Conservation (phyloP, 2,797 vertebrate species). For the Premnoplex brunnescens region DNA sequence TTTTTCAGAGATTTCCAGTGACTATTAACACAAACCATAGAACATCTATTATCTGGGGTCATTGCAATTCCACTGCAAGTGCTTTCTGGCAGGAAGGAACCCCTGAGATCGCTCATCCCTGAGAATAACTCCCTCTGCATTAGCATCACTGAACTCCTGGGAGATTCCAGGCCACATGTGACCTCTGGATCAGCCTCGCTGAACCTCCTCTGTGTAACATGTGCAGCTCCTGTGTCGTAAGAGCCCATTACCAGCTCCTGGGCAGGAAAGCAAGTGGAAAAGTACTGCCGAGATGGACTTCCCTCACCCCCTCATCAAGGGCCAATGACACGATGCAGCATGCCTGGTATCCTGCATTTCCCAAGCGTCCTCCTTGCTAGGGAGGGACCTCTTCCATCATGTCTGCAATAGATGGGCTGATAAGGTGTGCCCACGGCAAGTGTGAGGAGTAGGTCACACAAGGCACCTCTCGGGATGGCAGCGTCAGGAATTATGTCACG, state of each 20-base stretch:
- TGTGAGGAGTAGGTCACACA: neutral
- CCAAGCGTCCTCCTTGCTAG: conserved; percentile 12
- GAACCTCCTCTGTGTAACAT: neutral
- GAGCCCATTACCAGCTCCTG: neutral
- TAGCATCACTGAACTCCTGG: neutral
- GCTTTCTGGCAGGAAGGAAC: neutral
- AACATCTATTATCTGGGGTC: neutral
- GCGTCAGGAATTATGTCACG: neutral
- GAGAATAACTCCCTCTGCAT: neutral
- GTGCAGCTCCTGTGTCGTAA: neutral
- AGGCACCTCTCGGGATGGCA: neutral
- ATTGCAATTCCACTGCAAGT: neutral
- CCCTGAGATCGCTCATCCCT: neutral
- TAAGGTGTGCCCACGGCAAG: neutral
- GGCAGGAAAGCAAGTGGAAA: conserved; percentile 40
- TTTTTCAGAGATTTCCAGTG: neutral
- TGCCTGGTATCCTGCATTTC: conserved; percentile 12
- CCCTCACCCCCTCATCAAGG: neutral
- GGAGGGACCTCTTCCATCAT: conserved; percentile 23
- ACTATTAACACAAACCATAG: neutral
- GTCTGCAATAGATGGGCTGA: conserved; percentile 56
- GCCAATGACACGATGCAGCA: neutral
- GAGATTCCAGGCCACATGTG: neutral
- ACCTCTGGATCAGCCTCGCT: neutral
- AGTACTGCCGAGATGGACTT: conserved; percentile 12